These are phyloP conservation scores for Ganaspis brasiliensis DNA, from an alignment of 2,888 invertebrate genomes.

Conservation along the genomic window DNA sequence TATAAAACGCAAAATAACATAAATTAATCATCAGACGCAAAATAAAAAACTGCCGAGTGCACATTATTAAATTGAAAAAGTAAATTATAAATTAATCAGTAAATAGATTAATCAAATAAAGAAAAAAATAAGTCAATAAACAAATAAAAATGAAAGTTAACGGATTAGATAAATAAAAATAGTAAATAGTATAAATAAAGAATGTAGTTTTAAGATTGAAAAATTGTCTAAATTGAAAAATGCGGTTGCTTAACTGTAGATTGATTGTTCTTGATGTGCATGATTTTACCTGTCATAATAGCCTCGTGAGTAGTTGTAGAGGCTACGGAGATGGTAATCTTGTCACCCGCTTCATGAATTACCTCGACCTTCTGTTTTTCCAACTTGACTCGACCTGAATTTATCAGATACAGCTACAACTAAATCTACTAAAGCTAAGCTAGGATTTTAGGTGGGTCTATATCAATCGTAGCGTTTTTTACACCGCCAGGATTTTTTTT, in stretches of 20 bases:
- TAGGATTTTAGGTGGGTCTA: slow-evolving; percentile 56
- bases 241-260: slow-evolving; percentile 36
- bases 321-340: slow-evolving; percentile 82
- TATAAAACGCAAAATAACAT: no score
- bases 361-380: slow-evolving; percentile 77
- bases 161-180: no score
- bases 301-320: slow-evolving; percentile 85
- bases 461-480: slow-evolving; percentile 7
- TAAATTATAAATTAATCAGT: slow-evolving; percentile 3
- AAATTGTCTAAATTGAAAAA: background rate
- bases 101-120: background rate
- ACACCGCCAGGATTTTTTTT: background rate
- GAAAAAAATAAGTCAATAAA: no score
- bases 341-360: slow-evolving; percentile 77
- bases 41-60: slow-evolving; percentile 12
- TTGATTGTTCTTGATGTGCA: slow-evolving; percentile 16
- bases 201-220: background rate
- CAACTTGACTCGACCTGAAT: slow-evolving; percentile 76
- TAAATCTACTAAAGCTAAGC: slow-evolving; percentile 66
- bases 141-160: no score
- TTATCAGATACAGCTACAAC: slow-evolving; percentile 72
- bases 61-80: background rate
- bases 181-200: no score
- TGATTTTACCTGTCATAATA: slow-evolving; percentile 84
- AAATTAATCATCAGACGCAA: slow-evolving; percentile 2